Base-by-base conservation (phyloP, 2,113 vertebrate species). In the Lycaon pictus region DNA sequence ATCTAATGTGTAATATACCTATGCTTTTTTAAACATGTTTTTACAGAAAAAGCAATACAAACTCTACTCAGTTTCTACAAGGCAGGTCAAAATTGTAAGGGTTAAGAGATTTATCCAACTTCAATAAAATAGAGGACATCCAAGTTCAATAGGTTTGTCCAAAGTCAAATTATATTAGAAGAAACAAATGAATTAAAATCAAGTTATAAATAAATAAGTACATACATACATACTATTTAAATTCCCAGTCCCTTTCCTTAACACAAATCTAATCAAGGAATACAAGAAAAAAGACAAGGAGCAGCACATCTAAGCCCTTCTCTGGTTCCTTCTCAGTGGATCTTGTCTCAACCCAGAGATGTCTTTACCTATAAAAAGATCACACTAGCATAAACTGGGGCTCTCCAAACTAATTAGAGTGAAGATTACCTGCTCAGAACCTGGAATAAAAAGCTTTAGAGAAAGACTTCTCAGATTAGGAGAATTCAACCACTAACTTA, bases 401-500 rank as follows among this genome's bases (percentile, higher is more conserved):
- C 62, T 48, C 60, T 90, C 80, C 32, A 87, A 96, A 97, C 25
- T 82, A 85, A 63, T 53, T 10, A 79, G 6, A 91, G 20, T 27
- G 16, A 93, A 27, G 12, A 92, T n/a, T 56, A 67, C 35, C 35
- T 77, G 67, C 77, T 82, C n/a, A 95, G 82, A 95, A 94, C 7
- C 60, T 89, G 29, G 7, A 71, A 88, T 35, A 89, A 82, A 74
- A 88, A 88, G 23, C 71, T 53, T 85, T 11, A 56, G 27, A 65
- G 79, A 82, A 95, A 94, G 37, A 88, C 13, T 90, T 80, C 48
- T 80, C 23, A 87, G 12, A 67, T 43, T 65, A 60, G 25, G 95
- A 96, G 74, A 91, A 95, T 51, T 27, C 25, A 88, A 90, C 48
- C 65, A 93, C 4, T 74, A 67, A 86, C n/a, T 97, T 35, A 93